Conservation (phyloP, 1,140 invertebrate species). For the Carposina sasakii region DNA sequence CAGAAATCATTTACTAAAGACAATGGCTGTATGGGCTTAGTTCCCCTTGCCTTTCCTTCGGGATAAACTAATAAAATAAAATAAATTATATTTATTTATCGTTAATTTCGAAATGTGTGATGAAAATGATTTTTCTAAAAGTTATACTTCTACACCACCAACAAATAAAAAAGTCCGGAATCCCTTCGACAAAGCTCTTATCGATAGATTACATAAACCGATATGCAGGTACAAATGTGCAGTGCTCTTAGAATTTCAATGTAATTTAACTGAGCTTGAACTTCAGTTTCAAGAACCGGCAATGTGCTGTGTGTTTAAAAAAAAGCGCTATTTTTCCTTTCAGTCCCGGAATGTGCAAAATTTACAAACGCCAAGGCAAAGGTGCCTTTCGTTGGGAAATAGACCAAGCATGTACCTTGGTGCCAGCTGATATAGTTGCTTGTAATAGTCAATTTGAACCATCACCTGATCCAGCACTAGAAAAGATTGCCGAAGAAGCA, state of each 20-base stretch:
- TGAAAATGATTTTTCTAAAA: slow-evolving; percentile 45
- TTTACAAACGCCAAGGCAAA: slow-evolving; percentile 57
- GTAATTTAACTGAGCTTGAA: too few species aligned
- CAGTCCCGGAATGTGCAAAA: slow-evolving; percentile 71
- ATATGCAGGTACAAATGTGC: slow-evolving; percentile 67
- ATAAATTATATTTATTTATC: slow-evolving; percentile 16
- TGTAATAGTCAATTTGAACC: slow-evolving; percentile 69
- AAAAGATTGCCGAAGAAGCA: slow-evolving; percentile 63
- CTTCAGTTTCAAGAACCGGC: too few species aligned
- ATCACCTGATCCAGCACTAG: slow-evolving; percentile 64
- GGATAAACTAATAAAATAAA: too few species aligned
- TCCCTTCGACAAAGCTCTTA: slow-evolving; percentile 67
- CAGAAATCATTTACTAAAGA: too few species aligned
- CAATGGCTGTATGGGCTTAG: too few species aligned
- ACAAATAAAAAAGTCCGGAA: slow-evolving; percentile 57
- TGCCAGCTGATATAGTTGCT: slow-evolving; percentile 62
- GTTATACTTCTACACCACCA: slow-evolving; percentile 55
- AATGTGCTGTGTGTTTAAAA: too few species aligned
- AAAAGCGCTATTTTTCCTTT: too few species aligned
- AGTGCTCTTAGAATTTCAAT: too few species aligned
- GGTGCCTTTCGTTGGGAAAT: slow-evolving; percentile 67
- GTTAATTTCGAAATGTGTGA: slow-evolving; percentile 59
- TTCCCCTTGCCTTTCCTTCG: too few species aligned
- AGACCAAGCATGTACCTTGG: slow-evolving; percentile 58
- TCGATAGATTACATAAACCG: slow-evolving; percentile 61